A percentile compares a stretch with the other conserved stretches of the same genome.
These are phyloP conservation scores for Conus ventricosus DNA, from an alignment of 1,140 invertebrate species.

Conservation along the genomic window DNA sequence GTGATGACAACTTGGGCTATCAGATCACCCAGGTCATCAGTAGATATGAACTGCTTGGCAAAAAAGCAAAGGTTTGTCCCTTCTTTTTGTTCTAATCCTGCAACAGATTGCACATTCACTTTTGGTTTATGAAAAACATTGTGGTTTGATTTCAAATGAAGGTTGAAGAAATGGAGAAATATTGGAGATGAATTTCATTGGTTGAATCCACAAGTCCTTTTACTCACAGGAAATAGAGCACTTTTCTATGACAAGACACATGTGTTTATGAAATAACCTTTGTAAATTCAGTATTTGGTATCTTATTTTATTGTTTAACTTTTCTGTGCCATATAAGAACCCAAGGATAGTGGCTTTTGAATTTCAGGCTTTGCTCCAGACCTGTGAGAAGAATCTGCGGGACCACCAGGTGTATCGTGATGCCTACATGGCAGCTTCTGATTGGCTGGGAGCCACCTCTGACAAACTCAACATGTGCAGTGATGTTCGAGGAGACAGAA, in stretches of 20 bases:
- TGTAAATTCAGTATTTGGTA: no score
- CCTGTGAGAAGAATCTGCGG: conserved; percentile 88
- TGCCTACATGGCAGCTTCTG: conserved; percentile 66
- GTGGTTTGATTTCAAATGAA: no score
- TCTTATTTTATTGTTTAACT: no score
- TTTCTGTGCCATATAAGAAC: no score
- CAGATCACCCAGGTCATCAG: conserved; percentile 90
- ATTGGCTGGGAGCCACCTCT: conserved; percentile 82
- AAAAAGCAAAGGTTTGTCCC: conserved; percentile 80
- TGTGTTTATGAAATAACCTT: no score
- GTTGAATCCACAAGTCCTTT: no score
- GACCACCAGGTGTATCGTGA: conserved; percentile 81
- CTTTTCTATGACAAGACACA: no score
- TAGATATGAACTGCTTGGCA: conserved; percentile 85
- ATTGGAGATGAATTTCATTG: no score
- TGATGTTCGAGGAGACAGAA: conserved; percentile 89
- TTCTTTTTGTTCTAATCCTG: background rate
- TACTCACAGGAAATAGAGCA: no score
- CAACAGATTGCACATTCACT: background rate
- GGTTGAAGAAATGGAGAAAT: no score
- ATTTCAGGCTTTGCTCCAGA: conserved; percentile 83
- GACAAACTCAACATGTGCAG: conserved; percentile 93
- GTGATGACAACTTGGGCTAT: conserved; percentile 85
- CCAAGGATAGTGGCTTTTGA: background rate
- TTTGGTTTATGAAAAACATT: no score